Evolutionary conservation across 2,888 invertebrate species (phyloP), one percentile per base, ranked within the genome.

Genomic region (Gymnocheta viridis): DNA sequence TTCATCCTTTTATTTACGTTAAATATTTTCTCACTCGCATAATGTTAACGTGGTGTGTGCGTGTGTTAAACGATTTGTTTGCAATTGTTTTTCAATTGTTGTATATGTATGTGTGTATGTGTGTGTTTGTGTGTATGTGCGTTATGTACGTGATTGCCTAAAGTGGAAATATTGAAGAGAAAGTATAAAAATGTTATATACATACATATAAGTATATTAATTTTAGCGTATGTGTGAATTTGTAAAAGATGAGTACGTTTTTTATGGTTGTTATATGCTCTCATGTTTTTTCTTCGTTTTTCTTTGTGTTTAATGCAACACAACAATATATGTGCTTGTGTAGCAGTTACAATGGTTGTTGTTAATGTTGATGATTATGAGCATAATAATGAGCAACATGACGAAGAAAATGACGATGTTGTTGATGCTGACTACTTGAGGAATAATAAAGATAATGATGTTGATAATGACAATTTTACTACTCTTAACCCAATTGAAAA

Each of bases 401-500:
- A 35, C 7, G 47, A 74, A 9, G 51, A 14, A 60, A 17, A 29
- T 49, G 32, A 29, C 47, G 24, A 32, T 38, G 32, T 22, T 29
- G 56, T 17, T 62, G 22, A 62, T 73, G 38, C 5, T 38, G 41
- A 41, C 7, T 62, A 41, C 24, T 38, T 24, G n/a, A n/a, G 2
- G 6, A 47, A 47, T 27, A 38, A 24, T 70, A 47, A 24, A 29
- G 32, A 67, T 78, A 24, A 58, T 24, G 19, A 66, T 49, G 56
- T 22, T 67, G 32, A 77, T 81, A 51, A 77, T 64, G 49, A 78
- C 41, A 77, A 77, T 74, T 78, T 77, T 51, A n/a, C 47, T 24
- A 24, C 69, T 64, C 81, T 78, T 84, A 78, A 73, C 77, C 81
- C 67, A 81, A 73, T 73, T 84, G 6, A 35, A 49, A 77, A 77